Evolutionary conservation across 2,113 vertebrate species (phyloP).

Genomic region (human): DNA sequence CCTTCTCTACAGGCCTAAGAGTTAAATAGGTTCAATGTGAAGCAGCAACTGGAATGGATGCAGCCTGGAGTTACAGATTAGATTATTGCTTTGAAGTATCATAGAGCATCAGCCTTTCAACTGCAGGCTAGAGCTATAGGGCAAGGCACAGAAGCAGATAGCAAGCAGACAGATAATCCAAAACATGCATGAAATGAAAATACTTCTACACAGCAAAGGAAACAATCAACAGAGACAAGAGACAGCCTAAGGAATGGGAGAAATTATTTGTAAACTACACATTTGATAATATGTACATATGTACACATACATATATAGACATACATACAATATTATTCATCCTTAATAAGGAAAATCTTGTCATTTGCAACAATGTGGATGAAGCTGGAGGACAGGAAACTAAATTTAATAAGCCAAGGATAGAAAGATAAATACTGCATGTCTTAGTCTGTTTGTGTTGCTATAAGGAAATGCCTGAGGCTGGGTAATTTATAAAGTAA

Average conservation of each 20-base stretch:
- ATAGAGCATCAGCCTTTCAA: not conserved
- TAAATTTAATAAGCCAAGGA: not conserved
- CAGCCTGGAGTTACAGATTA: not conserved
- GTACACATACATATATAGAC: not conserved
- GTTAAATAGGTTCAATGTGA: not conserved
- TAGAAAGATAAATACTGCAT: not conserved
- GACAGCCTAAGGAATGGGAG: not conserved
- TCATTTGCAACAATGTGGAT: not conserved
- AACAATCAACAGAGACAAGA: not conserved
- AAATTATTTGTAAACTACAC: not conserved
- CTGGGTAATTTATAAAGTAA: no score
- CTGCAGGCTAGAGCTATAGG: fast-evolving
- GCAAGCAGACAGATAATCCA: not conserved
- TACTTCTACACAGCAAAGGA: not conserved
- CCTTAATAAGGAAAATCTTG: not conserved
- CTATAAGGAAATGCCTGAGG: no score
- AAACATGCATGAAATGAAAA: not conserved
- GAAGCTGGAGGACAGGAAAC: not conserved
- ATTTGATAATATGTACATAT: not conserved
- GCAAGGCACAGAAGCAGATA: not conserved
- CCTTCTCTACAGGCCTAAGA: not conserved
- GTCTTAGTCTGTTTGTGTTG: no score
- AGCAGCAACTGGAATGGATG: not conserved
- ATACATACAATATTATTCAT: not conserved
- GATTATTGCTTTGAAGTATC: not conserved